phyloP scores from a whole-genome alignment of 2,888 invertebrate genomes.

The Drosophila prolongata region DNA sequence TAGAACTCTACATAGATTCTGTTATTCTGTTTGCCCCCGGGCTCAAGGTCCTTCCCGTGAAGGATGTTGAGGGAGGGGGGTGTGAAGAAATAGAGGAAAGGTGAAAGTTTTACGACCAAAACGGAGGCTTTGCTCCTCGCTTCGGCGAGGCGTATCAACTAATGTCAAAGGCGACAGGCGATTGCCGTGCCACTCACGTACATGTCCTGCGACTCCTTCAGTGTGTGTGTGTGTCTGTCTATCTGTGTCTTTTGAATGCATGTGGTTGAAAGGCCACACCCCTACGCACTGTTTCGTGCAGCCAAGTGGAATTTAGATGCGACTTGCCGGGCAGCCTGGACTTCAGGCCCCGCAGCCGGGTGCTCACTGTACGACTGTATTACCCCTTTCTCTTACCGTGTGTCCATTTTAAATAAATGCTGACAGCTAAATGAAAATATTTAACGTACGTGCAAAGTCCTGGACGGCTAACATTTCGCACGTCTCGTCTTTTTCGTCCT shows the following conservation, averaged over 20 bases:
- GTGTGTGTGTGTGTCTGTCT: conserved; percentile 3
- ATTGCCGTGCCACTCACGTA: conserved; percentile 55
- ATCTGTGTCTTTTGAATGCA: neutral
- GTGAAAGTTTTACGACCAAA: conserved; percentile 45
- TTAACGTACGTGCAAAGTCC: conserved; percentile 67
- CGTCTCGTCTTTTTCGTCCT: conserved; percentile 20
- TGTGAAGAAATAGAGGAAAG: conserved; percentile 4
- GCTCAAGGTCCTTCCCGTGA: neutral
- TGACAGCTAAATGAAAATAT: conserved; percentile 77
- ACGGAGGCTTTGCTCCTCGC: conserved; percentile 23
- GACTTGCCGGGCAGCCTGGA: conserved; percentile 29
- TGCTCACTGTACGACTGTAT: conserved; percentile 6
- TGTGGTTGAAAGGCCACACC: conserved; percentile 15
- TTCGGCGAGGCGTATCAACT: conserved; percentile 28
- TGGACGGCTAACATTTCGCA: conserved; percentile 52
- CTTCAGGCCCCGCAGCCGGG: conserved; percentile 8
- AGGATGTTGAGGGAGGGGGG: neutral
- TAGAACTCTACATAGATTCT: neutral
- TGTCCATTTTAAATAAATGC: conserved; percentile 70
- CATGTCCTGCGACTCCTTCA: conserved; percentile 10
- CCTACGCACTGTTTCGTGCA: conserved; percentile 52
- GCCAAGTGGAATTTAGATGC: conserved; percentile 59
- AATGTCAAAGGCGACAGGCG: conserved; percentile 40
- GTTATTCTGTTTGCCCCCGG: neutral
- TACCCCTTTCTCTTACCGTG: conserved; percentile 22